Conservation (phyloP, 1,140 invertebrate species). For the Heliconius eleuchia region DNA sequence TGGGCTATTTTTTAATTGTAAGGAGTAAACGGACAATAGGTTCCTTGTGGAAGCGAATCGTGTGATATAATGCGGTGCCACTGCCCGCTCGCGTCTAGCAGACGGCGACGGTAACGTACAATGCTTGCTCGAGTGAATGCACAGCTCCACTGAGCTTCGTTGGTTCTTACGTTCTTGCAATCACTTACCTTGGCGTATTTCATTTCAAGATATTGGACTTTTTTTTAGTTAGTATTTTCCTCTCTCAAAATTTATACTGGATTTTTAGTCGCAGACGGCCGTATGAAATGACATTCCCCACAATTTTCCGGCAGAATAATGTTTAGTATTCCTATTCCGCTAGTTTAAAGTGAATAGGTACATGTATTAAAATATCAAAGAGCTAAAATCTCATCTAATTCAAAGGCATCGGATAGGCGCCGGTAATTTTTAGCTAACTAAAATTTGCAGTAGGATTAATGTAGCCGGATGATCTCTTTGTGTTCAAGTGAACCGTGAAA, state of each 20-base stretch:
- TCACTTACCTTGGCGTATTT: slow-evolving; percentile 10
- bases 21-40: slow-evolving; percentile 61
- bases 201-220: slow-evolving; percentile 3
- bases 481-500: slow-evolving; percentile 50
- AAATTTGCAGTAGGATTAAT: slow-evolving; percentile 50
- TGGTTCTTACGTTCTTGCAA: neutral
- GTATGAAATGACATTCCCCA: neutral
- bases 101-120: slow-evolving; percentile 7
- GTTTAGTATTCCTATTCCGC: neutral
- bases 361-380: slow-evolving; percentile 39
- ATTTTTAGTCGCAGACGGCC: neutral
- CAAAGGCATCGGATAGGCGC: slow-evolving; percentile 30
- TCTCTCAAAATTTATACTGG: too few relatives aligned
- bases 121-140: slow-evolving; percentile 20
- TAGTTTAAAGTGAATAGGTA: slow-evolving; percentile 29
- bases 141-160: slow-evolving; percentile 5
- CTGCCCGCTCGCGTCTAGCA: neutral
- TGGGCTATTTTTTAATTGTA: slow-evolving; percentile 63
- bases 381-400: slow-evolving; percentile 41
- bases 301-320: neutral
- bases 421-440: slow-evolving; percentile 51
- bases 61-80: slow-evolving; percentile 44
- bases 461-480: slow-evolving; percentile 56
- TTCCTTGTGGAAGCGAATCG: slow-evolving; percentile 51
- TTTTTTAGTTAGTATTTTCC: neutral